Conservation (phyloP, 2,113 vertebrate species). For the Psophia crepitans region DNA sequence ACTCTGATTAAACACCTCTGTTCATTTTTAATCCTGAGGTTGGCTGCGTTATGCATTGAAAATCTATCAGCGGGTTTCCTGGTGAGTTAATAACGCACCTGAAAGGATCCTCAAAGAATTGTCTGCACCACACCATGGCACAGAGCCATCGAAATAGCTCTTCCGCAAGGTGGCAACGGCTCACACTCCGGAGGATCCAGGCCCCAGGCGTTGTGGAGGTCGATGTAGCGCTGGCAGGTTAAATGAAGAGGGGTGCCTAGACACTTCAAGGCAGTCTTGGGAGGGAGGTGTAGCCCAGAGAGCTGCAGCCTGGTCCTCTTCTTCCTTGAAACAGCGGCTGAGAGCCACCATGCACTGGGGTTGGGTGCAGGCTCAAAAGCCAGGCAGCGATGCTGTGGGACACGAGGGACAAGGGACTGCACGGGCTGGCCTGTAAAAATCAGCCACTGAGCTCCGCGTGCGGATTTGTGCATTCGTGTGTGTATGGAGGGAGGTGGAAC, state of each 20-base stretch:
- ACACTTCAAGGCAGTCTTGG: neutral
- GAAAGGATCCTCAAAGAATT: neutral
- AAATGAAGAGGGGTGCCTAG: neutral
- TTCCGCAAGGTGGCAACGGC: neutral
- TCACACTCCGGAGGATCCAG: neutral
- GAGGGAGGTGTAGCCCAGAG: neutral
- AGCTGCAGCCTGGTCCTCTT: neutral
- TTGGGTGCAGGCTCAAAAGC: neutral
- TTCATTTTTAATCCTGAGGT: neutral
- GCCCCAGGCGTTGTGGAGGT: accelerated
- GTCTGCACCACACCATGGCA: neutral
- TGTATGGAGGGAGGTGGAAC: neutral
- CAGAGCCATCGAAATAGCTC: neutral
- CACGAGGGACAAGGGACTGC: accelerated
- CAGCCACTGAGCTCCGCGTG: neutral
- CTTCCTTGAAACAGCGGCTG: neutral
- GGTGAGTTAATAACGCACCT: neutral
- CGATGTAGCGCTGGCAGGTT: neutral
- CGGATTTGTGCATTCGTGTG: neutral
- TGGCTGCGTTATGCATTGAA: neutral
- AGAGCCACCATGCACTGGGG: neutral
- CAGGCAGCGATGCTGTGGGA: accelerated
- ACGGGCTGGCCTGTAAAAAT: neutral
- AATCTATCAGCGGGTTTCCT: neutral
- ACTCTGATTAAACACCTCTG: neutral